Evolutionary conservation across 2,113 vertebrate species (phyloP), one percentile per base, ranked within the genome.

Genomic region (Glaucidium brasilianum): DNA sequence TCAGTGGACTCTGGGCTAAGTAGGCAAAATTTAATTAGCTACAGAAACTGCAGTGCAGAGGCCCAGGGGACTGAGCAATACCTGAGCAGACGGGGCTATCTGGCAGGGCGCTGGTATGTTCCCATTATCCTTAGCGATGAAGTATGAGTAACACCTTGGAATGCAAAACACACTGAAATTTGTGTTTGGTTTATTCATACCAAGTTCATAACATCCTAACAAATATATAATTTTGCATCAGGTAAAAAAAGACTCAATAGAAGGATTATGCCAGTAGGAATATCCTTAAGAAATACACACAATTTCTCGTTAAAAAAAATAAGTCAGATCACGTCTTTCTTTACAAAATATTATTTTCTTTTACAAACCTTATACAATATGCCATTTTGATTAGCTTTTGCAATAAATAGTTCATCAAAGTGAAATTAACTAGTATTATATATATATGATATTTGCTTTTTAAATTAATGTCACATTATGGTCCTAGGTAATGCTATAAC

Each of bases 391-490:
- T 82, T 83, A 1, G 18, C 23, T 75, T 91, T 82, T 60, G 49
- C 30, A 96, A 95, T 96, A 97, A 97, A 95, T 91, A 95, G 39
- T 64, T 59, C 15, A 73, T 45, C 34, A 62, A 80, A 87, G 58
- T 88, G 76, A 88, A 81, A 71, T 78, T 75, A 91, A 59, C 26
- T 27, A 53, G 25, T 15, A 41, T 37, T 37, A 35, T 8, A 47
- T 55, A 47, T 55, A 67, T 39, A 62, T 26, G 17, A 17, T 59
- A 82, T 45, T 82, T 93, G 17, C 64, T 92, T 83, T 93, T 82
- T 50, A 90, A 92, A n/a, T 85, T 74, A 96, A 67, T 30, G 32
- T n/a, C 66, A 56, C 19, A 53, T 53, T 53, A n/a, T 58, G 60
- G 52, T 62, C 35, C 53, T 69, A 75, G 69, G 52, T 88, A 88